These are phyloP conservation scores for Callionymus lyra DNA, from an alignment of 2,113 vertebrate species.

Conservation along the genomic window DNA sequence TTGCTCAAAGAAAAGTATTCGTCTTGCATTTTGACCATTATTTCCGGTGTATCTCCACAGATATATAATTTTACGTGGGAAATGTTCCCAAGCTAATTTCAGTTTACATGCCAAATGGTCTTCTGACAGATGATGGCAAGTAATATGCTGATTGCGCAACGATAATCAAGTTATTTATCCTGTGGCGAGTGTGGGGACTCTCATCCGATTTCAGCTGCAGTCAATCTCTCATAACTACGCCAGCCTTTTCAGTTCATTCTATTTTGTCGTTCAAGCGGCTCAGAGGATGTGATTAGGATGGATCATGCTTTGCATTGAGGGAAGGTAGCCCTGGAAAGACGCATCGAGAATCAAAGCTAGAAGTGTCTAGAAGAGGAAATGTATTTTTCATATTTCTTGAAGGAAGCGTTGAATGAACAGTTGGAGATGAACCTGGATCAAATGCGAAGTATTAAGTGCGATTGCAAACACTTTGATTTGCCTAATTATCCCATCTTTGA, in stretches of 20 bases:
- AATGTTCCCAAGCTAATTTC: slow-evolving; percentile 8
- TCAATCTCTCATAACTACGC: slow-evolving; percentile 13
- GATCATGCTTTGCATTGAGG: slow-evolving; percentile 23
- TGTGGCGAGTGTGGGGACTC: slow-evolving; percentile 6
- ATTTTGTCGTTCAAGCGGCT: slow-evolving; percentile 8
- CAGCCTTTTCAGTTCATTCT: slow-evolving; percentile 14
- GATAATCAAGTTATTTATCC: slow-evolving; percentile 10
- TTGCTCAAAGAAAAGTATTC: neutral
- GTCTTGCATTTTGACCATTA: too few relatives aligned
- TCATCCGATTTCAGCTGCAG: slow-evolving; percentile 19
- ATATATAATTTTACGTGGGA: neutral
- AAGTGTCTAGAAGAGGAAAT: slow-evolving; percentile 20
- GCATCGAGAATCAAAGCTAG: slow-evolving; percentile 10
- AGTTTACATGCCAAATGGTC: neutral
- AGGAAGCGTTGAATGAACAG: slow-evolving; percentile 29
- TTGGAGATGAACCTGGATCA: slow-evolving; percentile 49
- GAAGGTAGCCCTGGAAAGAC: slow-evolving; percentile 20
- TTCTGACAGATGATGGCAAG: neutral
- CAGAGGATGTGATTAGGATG: slow-evolving; percentile 18
- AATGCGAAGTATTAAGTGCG: slow-evolving; percentile 51
- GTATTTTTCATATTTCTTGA: slow-evolving; percentile 18
- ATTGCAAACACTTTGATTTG: slow-evolving; percentile 39
- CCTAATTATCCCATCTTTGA: slow-evolving; percentile 35
- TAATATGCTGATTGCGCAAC: slow-evolving; percentile 18
- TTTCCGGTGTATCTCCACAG: neutral